Evolutionary conservation across 1,140 invertebrate genomes (phyloP).

Genomic region (Eriocheir sinensis): DNA sequence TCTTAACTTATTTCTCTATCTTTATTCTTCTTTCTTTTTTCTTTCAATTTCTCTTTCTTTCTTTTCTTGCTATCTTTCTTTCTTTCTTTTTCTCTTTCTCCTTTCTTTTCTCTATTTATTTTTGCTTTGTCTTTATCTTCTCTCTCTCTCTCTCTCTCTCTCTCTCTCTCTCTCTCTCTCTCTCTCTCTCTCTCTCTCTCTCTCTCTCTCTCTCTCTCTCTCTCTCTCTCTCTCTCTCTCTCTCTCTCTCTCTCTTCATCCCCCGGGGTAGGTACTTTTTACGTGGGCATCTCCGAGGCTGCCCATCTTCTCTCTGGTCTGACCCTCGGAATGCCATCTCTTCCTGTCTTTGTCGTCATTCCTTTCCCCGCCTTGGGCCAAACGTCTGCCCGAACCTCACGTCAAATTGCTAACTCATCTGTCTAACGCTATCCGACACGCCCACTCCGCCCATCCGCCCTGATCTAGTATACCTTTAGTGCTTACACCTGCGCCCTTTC

Average conservation of each 20-base stretch:
- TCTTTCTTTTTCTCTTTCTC: not conserved
- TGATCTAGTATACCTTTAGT: too few relatives aligned
- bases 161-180: constrained; percentile 22
- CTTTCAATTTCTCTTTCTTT: not conserved
- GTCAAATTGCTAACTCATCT: not conserved
- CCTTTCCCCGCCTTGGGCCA: not conserved
- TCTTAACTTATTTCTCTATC: not conserved
- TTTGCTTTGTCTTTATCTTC: not conserved
- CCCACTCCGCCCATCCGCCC: not conserved
- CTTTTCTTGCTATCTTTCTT: not conserved
- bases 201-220: not conserved
- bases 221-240: not conserved
- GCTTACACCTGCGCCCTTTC: not conserved
- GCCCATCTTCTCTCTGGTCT: not conserved
- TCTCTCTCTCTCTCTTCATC: too few relatives aligned
- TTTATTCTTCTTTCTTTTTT: not conserved
- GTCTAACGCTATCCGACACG: not conserved
- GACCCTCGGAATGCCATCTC: not conserved
- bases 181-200: not conserved
- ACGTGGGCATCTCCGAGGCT: too few relatives aligned
- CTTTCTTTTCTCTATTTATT: not conserved
- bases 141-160: constrained; percentile 17
- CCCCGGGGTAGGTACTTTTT: too few relatives aligned
- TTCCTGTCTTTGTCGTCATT: not conserved
- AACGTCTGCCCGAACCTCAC: not conserved